phyloP scores from a whole-genome alignment of 2,113 vertebrate species.

The Charina bottae region DNA sequence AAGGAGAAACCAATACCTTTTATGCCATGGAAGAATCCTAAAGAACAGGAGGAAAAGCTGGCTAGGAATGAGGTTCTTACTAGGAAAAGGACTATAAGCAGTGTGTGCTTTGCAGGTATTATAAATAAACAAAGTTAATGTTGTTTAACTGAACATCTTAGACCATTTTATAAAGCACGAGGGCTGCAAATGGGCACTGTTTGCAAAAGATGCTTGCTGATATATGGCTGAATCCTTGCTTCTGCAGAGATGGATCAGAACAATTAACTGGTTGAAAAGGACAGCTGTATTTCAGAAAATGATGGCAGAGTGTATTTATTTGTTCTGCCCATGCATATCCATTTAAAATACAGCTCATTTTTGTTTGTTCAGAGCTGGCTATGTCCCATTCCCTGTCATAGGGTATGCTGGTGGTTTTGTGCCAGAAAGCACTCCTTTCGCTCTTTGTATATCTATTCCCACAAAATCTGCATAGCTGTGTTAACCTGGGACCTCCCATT shows the following conservation, averaged over 20 bases:
- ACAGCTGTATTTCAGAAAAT: slow-evolving; percentile 12
- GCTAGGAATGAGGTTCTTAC: neutral
- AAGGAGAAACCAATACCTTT: neutral
- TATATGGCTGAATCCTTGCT: slow-evolving; percentile 59
- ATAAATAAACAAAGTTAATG: neutral
- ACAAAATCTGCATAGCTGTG: neutral
- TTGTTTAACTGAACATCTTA: neutral
- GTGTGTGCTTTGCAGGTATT: neutral
- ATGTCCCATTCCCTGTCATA: neutral
- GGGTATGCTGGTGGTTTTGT: neutral
- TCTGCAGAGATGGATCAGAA: slow-evolving; percentile 47
- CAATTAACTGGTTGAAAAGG: slow-evolving; percentile 33
- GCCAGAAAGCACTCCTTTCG: neutral
- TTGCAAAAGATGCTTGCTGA: slow-evolving; percentile 45
- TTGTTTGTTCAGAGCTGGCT: neutral
- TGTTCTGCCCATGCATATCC: slow-evolving; percentile 8
- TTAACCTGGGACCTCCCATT: neutral
- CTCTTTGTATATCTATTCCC: neutral
- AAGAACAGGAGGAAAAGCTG: neutral
- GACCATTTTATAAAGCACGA: neutral
- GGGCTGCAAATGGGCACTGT: neutral
- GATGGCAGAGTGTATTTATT: neutral
- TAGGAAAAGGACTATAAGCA: neutral
- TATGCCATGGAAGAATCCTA: neutral
- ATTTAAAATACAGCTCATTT: neutral